A percentile compares a stretch with the other conserved stretches of the same genome.
phyloP scores from a whole-genome alignment of 1,140 invertebrate species.

The Brachionus plicatilis region DNA sequence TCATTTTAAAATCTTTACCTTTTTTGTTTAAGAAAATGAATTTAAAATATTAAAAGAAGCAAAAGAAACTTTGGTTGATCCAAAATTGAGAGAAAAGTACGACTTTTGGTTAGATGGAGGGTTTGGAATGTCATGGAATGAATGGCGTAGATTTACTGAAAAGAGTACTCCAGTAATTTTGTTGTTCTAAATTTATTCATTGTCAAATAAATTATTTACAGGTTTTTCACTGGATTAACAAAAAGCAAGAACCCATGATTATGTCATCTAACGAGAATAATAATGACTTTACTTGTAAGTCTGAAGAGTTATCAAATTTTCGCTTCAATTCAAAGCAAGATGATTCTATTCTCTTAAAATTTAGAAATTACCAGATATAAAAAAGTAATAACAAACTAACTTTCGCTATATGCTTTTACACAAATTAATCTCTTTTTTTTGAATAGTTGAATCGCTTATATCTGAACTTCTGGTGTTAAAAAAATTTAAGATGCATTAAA shows the following conservation, averaged over 20 bases:
- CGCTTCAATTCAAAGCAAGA: background rate
- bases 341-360: background rate
- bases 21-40: background rate
- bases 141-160: conserved; percentile 9
- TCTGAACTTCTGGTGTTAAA: too few species aligned
- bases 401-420: too few species aligned
- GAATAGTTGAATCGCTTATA: too few species aligned
- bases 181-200: background rate
- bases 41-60: conserved; percentile 24
- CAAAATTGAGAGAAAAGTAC: conserved; percentile 23
- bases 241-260: conserved; percentile 9
- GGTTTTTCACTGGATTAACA: conserved; percentile 23
- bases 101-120: conserved; percentile 4
- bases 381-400: background rate
- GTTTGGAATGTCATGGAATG: conserved; percentile 28
- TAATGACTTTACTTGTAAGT: background rate
- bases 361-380: conserved; percentile 3
- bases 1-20: too few species aligned
- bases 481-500: too few species aligned
- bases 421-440: too few species aligned
- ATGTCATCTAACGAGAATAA: background rate
- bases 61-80: background rate
- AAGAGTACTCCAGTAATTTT: conserved; percentile 8
- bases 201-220: background rate
- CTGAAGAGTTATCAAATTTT: background rate